phyloP scores from a whole-genome alignment of 2,888 invertebrate species.

The Ochlodes sylvanus region DNA sequence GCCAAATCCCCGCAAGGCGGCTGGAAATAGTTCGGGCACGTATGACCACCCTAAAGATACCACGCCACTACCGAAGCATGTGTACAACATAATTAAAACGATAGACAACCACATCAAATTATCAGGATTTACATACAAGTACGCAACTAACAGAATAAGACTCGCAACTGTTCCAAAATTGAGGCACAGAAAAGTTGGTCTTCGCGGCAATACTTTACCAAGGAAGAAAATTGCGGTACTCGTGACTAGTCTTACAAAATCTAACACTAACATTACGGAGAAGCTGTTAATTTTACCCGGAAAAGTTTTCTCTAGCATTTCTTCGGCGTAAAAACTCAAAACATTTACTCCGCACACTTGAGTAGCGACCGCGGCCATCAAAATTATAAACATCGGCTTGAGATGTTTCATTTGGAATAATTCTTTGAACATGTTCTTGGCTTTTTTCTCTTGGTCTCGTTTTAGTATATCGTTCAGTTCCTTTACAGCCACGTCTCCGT shows the following conservation, averaged over 20 bases:
- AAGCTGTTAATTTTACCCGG: conserved; percentile 54
- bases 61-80: conserved; percentile 51
- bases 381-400: conserved; percentile 53
- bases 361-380: conserved; percentile 51
- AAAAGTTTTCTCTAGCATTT: conserved; percentile 57
- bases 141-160: conserved; percentile 50
- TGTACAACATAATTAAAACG: conserved; percentile 52
- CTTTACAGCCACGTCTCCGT: conserved; percentile 49
- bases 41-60: conserved; percentile 60
- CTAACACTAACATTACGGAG: conserved; percentile 56
- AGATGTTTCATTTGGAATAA: conserved; percentile 48
- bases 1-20: conserved; percentile 59
- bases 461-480: conserved; percentile 56
- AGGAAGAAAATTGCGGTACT: conserved; percentile 49
- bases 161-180: conserved; percentile 48
- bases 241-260: conserved; percentile 52
- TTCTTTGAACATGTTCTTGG: conserved; percentile 46
- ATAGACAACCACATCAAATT: conserved; percentile 54
- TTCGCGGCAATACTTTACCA: conserved; percentile 53
- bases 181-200: conserved; percentile 50
- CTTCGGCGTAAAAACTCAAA: conserved; percentile 58
- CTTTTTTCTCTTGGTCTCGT: conserved; percentile 47
- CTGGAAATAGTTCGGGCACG: conserved; percentile 60
- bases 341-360: conserved; percentile 62
- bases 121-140: conserved; percentile 49